Evolutionary conservation across 2,888 invertebrate species (phyloP).

Genomic region (Drosophila setosimentum): DNA sequence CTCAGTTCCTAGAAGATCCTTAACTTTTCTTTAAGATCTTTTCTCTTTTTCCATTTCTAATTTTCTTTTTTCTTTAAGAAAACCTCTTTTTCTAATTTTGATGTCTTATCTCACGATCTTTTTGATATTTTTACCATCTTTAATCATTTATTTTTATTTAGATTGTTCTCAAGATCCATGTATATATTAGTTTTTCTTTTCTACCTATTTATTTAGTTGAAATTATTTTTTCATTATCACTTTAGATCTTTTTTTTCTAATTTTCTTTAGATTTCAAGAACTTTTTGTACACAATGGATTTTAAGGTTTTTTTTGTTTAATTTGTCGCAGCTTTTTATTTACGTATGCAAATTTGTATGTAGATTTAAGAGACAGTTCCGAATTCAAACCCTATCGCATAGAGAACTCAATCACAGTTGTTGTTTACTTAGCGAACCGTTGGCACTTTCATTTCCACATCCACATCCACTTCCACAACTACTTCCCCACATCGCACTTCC

Average conservation of each 20-base stretch:
- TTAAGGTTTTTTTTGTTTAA: conserved; percentile 33
- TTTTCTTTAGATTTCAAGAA: conserved; percentile 1
- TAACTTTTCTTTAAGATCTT: background rate
- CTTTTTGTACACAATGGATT: conserved; percentile 11
- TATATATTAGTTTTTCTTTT: no score
- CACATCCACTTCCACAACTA: conserved; percentile 12
- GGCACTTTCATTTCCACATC: conserved; percentile 59
- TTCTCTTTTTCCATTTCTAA: background rate
- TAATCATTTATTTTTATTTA: background rate
- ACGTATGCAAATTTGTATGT: conserved; percentile 52
- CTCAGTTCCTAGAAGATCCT: background rate
- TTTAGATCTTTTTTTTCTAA: background rate
- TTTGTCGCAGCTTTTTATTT: conserved; percentile 57
- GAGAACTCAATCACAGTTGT: conserved; percentile 60
- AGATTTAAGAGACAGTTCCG: conserved; percentile 21
- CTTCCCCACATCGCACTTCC: conserved; percentile 30
- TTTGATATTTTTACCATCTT: background rate
- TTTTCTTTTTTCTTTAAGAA: background rate
- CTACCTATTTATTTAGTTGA: background rate
- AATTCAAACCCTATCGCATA: conserved; percentile 18
- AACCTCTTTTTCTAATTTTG: background rate
- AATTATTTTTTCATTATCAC: background rate
- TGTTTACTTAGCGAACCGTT: conserved; percentile 66
- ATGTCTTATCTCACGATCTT: background rate
- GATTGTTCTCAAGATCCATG: background rate